Conservation (phyloP, 2,888 invertebrate species). For the Pegoplata infirma region DNA sequence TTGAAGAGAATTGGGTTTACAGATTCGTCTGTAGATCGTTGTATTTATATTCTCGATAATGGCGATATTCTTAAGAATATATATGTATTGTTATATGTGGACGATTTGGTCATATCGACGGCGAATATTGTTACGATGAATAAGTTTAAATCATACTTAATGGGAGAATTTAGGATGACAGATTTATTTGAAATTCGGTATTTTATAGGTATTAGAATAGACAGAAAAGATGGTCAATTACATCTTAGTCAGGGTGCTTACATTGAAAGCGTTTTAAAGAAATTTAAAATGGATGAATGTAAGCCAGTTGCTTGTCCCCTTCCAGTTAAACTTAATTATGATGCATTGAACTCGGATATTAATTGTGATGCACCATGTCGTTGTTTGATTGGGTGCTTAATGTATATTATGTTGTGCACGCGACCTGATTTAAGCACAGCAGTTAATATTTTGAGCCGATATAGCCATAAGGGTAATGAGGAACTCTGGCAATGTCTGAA, state of each 20-base stretch:
- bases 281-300: constrained; percentile 45
- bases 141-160: constrained; percentile 57
- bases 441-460: constrained; percentile 47
- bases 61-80: constrained; percentile 63
- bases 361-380: constrained; percentile 48
- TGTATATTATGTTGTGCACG: constrained; percentile 52
- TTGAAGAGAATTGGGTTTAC: constrained; percentile 60
- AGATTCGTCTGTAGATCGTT: constrained; percentile 55
- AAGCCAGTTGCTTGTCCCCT: constrained; percentile 31
- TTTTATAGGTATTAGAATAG: constrained; percentile 54
- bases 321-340: constrained; percentile 31
- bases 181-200: constrained; percentile 45
- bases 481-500: constrained; percentile 51
- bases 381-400: constrained; percentile 54
- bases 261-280: constrained; percentile 40
- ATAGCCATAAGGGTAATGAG: constrained; percentile 39
- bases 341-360: constrained; percentile 45
- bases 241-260: constrained; percentile 52
- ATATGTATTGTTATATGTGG: constrained; percentile 64
- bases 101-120: constrained; percentile 65
- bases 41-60: constrained; percentile 62
- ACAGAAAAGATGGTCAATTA: constrained; percentile 43
- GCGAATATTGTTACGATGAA: constrained; percentile 56
- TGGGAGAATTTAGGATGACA: constrained; percentile 56
- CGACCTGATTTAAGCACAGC: constrained; percentile 48